phyloP scores from a whole-genome alignment of 2,888 invertebrate species.

The Gastrophysa polygoni region DNA sequence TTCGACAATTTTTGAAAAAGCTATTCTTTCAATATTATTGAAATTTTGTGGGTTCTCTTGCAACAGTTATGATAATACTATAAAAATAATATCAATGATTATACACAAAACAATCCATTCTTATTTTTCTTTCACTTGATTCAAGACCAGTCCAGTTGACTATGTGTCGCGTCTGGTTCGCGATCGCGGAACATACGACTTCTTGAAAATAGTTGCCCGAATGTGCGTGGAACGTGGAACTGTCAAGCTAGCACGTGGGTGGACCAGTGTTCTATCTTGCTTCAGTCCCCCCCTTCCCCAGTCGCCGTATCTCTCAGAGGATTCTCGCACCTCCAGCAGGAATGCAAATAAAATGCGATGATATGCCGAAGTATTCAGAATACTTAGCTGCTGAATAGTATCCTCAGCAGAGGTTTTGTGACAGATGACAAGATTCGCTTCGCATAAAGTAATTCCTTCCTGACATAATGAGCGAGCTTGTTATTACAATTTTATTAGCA shows the following conservation, averaged over 20 bases:
- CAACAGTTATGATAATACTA: too few relatives aligned
- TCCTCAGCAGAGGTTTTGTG: constrained; percentile 1
- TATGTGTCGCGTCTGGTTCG: constrained; percentile 22
- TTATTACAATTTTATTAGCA: too few relatives aligned
- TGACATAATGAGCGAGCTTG: too few relatives aligned
- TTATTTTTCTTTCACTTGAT: too few relatives aligned
- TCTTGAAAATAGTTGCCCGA: constrained; percentile 52
- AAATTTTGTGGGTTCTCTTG: too few relatives aligned
- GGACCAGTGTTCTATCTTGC: constrained; percentile 54
- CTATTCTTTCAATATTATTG: too few relatives aligned
- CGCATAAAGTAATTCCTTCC: too few relatives aligned
- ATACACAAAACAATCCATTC: too few relatives aligned
- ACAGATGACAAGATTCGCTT: too few relatives aligned
- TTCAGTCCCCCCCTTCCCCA: constrained; percentile 32
- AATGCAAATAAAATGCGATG: constrained; percentile 37
- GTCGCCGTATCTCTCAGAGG: constrained; percentile 22
- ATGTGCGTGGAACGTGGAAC: constrained; percentile 52
- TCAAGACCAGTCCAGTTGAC: constrained; percentile 37
- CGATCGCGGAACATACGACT: constrained; percentile 47
- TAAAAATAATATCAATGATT: not conserved
- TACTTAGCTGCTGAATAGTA: too few relatives aligned
- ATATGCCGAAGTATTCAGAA: too few relatives aligned
- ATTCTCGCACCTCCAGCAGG: constrained; percentile 52
- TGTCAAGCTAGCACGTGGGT: constrained; percentile 58
- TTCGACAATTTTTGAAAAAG: too few relatives aligned